A percentile compares a stretch with the other conserved stretches of the same genome.
phyloP scores from a whole-genome alignment of 2,797 vertebrate species.

The Oryzias dopingdopingensis region DNA sequence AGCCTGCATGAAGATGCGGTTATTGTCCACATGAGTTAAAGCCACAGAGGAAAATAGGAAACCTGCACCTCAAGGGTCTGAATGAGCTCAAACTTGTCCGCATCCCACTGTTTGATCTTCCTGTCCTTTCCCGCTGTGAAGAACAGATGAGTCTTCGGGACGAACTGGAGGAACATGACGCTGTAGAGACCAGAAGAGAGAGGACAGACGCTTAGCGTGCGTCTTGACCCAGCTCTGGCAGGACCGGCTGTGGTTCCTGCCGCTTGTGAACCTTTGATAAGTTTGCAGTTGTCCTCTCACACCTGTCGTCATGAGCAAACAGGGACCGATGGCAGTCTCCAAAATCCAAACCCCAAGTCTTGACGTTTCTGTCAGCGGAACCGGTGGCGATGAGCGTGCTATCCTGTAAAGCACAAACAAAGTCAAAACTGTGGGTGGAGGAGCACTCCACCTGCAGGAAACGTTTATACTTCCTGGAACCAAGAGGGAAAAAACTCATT shows the following conservation, averaged over 20 bases:
- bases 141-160: slow-evolving; percentile 96
- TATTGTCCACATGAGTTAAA: no score
- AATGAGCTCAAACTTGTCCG: slow-evolving; percentile 93
- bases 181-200: slow-evolving; percentile 62
- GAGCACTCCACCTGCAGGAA: no score
- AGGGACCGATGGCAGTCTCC: slow-evolving; percentile 97
- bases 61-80: slow-evolving; percentile 92
- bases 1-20: no score
- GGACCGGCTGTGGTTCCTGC: not conserved
- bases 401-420: slow-evolving; percentile 74
- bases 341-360: slow-evolving; percentile 98
- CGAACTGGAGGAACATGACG: slow-evolving; percentile 95
- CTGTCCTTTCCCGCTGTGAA: slow-evolving; percentile 95
- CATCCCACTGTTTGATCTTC: slow-evolving; percentile 98
- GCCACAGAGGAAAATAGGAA: not conserved
- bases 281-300: not conserved
- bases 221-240: no score
- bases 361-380: slow-evolving; percentile 95
- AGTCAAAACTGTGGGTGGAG: no score
- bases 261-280: not conserved
- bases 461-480: no score
- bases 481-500: no score
- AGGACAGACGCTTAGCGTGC: no score
- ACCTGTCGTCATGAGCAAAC: slow-evolving; percentile 98
- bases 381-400: slow-evolving; percentile 89